Base-by-base conservation (phyloP, 2,888 invertebrate species). In the Aplocera efformata region DNA sequence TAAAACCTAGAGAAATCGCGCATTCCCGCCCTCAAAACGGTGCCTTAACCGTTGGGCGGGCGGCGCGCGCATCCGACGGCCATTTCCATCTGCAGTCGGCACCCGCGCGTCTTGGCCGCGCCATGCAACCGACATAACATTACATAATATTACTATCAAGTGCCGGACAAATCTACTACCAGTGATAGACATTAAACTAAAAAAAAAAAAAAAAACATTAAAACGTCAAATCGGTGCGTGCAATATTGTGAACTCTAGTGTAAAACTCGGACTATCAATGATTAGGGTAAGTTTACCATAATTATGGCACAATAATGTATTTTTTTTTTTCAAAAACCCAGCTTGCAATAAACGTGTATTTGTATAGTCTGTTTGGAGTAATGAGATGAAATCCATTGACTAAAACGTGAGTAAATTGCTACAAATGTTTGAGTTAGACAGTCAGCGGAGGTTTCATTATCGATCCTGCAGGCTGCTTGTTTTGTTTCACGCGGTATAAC, bases 81-180 rank as follows among this genome's bases (percentile, higher is more conserved):
- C 84, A 84, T 85, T 83, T 70, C 78, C 71, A 66, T 75, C 83
- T 77, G 84, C 85, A 85, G 82, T 83, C 74, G 73, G 66, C 49
- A 60, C 50, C 67, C 71, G 78, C 80, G 80, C 83, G 83, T 53
- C 65, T 48, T 50, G 43, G 66, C 67, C 80, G 84, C 79, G 74
- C 72, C 81, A 82, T 80, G 83, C 79, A 65, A 64, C 68, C 56
- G 51, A 63, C 60, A 50, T 59, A 55, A 52, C 58, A 71, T 80
- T 79, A 81, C 69, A 79, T 81, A 79, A 78, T 64, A 42, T 34
- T 28, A 34, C 10, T 8, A 25, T 27, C 22, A 24, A 34, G 25
- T 30, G 21, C 22, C 45, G 40, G 36, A 36, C 44, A 8, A 26
- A 30, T 32, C 36, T 26, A 44, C 39, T 45, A 39, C 29, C 39